phyloP scores from a whole-genome alignment of 2,888 invertebrate species.

The Ditylenchus weischeri region DNA sequence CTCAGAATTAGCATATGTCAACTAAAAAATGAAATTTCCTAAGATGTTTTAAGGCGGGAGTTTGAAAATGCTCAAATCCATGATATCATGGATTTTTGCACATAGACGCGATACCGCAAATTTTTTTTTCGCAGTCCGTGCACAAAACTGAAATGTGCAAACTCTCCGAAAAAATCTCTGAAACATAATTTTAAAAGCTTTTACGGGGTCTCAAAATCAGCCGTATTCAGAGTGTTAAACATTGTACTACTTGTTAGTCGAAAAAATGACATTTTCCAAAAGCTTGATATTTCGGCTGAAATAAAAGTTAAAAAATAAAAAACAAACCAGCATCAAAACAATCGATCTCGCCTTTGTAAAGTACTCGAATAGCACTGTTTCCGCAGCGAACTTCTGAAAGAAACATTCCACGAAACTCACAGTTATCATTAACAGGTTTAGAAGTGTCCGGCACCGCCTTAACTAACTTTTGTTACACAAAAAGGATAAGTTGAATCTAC shows the following conservation, averaged over 20 bases:
- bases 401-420: background rate
- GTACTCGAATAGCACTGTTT: background rate
- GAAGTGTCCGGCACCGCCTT: background rate
- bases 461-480: background rate
- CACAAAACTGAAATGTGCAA: too few relatives aligned
- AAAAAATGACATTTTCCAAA: background rate
- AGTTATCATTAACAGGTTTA: background rate
- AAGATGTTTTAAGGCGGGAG: too few relatives aligned
- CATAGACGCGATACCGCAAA: too few relatives aligned
- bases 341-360: background rate
- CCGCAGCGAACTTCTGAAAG: background rate
- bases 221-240: too few relatives aligned
- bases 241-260: background rate
- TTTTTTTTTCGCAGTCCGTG: too few relatives aligned
- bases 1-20: too few relatives aligned
- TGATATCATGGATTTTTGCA: too few relatives aligned
- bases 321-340: background rate
- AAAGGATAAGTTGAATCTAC: background rate
- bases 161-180: too few relatives aligned
- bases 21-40: too few relatives aligned
- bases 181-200: too few relatives aligned
- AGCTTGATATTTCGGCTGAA: background rate
- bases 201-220: too few relatives aligned
- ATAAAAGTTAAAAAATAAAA: background rate
- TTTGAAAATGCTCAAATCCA: too few relatives aligned